phyloP scores from a whole-genome alignment of 2,888 invertebrate species.

The Trichogramma dendrolimi region DNA sequence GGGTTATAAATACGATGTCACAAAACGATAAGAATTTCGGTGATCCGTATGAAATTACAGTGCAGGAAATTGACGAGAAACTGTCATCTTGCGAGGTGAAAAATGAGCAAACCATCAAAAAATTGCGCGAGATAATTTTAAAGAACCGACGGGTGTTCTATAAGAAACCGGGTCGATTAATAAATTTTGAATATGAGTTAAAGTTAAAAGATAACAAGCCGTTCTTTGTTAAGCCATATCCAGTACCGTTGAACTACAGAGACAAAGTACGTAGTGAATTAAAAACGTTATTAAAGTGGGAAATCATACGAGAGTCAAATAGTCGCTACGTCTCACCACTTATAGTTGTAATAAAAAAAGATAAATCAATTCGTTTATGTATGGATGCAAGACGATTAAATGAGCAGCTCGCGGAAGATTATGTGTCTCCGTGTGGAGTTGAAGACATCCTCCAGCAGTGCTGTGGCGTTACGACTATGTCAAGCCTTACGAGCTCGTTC shows the following conservation, averaged over 20 bases:
- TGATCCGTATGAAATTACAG: neutral
- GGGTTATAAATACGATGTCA: neutral
- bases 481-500: neutral
- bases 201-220: neutral
- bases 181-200: neutral
- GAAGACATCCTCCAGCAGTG: neutral
- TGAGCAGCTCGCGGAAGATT: neutral
- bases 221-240: slow-evolving; percentile 5
- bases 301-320: neutral
- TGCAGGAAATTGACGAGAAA: neutral
- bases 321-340: slow-evolving; percentile 12
- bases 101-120: neutral
- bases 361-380: neutral
- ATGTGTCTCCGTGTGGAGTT: neutral
- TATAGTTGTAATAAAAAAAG: slow-evolving; percentile 2
- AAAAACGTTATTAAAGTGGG: neutral
- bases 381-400: neutral
- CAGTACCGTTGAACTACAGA: slow-evolving; percentile 4
- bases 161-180: neutral
- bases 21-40: neutral
- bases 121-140: neutral
- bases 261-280: slow-evolving; percentile 3
- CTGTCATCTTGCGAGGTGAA: neutral
- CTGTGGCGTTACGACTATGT: neutral
- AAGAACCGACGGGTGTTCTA: neutral